Percentiles rank a stretch among this genome's conserved stretches.
Evolutionary conservation across 2,888 invertebrate genomes (phyloP).

Genomic region (Xanthorhoe designata): DNA sequence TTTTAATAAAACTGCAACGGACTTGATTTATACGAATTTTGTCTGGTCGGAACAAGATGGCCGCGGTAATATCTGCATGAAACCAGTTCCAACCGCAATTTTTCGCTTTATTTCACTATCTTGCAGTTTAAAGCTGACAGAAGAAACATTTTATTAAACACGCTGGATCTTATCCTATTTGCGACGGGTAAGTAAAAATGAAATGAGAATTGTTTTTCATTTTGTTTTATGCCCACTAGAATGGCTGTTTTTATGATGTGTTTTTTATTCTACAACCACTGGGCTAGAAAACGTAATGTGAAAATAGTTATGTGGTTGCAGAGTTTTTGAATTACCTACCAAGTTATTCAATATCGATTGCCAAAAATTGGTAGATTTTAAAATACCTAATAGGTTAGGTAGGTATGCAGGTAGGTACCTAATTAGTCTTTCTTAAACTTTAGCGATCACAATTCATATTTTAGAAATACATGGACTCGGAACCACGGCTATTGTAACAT

Average conservation of each 20-base stretch:
- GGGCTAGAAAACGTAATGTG: background rate
- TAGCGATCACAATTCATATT: too few species aligned
- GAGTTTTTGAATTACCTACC: too few species aligned
- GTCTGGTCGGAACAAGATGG: slow-evolving; percentile 72
- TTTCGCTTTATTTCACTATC: slow-evolving; percentile 63
- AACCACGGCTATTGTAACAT: too few species aligned
- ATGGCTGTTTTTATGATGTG: slow-evolving; percentile 4
- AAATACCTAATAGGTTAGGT: too few species aligned
- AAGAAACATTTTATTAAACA: slow-evolving; percentile 60
- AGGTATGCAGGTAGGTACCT: too few species aligned
- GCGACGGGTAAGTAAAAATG: slow-evolving; percentile 35
- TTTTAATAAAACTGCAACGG: slow-evolving; percentile 70
- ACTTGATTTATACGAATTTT: slow-evolving; percentile 74
- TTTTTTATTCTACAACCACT: background rate
- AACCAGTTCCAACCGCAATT: slow-evolving; percentile 63
- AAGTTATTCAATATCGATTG: too few species aligned
- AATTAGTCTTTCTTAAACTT: too few species aligned
- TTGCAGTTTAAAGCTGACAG: slow-evolving; percentile 57
- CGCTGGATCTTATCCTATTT: slow-evolving; percentile 39
- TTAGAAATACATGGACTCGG: too few species aligned
- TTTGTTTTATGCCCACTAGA: slow-evolving; percentile 12
- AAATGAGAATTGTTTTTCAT: slow-evolving; percentile 33
- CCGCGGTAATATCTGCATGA: slow-evolving; percentile 70
- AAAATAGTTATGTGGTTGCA: too few species aligned
- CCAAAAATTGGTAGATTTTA: too few species aligned